Evolutionary conservation across 2,888 invertebrate species (phyloP).

Genomic region (Leistus spinibarbis): DNA sequence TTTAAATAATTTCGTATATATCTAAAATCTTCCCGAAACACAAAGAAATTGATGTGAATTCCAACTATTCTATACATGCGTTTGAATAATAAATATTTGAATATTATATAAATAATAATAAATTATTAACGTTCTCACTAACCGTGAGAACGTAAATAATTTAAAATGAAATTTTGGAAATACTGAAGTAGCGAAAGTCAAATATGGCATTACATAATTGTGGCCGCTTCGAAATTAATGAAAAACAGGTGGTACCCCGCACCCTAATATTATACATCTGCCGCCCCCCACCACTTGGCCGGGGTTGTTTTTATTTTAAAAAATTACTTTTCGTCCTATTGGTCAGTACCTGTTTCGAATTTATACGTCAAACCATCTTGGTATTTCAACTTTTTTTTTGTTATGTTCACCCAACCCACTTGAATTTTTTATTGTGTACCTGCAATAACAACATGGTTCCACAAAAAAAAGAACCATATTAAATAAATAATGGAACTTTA

Average conservation of each 20-base stretch:
- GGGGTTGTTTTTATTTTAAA: constrained; percentile 16
- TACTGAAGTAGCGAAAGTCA: too few relatives aligned
- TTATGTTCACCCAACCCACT: constrained; percentile 45
- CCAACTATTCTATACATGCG: too few relatives aligned
- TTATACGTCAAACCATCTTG: constrained; percentile 48
- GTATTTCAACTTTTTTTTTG: constrained; percentile 40
- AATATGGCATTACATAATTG: too few relatives aligned
- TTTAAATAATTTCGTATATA: too few relatives aligned
- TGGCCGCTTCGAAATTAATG: background rate
- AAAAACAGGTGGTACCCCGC: constrained; percentile 14
- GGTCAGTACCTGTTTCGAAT: constrained; percentile 49
- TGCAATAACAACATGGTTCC: constrained; percentile 31
- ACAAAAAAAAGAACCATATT: constrained; percentile 4
- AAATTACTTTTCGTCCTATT: constrained; percentile 53
- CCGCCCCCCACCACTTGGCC: background rate
- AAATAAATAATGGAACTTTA: constrained; percentile 43
- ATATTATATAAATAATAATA: too few relatives aligned
- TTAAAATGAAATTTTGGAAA: too few relatives aligned
- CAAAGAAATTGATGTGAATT: too few relatives aligned
- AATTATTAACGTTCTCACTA: too few relatives aligned
- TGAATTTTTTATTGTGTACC: constrained; percentile 37
- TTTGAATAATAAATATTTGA: too few relatives aligned
- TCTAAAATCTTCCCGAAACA: too few relatives aligned
- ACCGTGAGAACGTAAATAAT: too few relatives aligned
- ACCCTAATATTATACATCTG: constrained; percentile 7